Evolutionary conservation across 2,888 invertebrate species (phyloP).

Genomic region (Coelopa pilipes): DNA sequence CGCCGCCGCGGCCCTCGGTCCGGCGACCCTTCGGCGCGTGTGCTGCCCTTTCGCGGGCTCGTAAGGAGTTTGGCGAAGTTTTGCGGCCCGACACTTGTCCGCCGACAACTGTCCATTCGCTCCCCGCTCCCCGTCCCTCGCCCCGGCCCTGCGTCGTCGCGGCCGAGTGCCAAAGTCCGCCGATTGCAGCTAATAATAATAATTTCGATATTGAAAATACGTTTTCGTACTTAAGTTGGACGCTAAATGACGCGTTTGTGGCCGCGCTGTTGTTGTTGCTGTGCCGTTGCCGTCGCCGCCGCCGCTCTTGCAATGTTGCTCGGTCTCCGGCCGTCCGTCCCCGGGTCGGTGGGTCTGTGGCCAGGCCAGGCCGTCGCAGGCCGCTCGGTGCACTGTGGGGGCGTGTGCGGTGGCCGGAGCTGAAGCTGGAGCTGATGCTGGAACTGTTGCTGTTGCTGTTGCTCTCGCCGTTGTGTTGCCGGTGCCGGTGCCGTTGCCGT

Average conservation of each 20-base stretch:
- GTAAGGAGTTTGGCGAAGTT: not conserved
- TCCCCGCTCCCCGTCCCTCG: constrained; percentile 1
- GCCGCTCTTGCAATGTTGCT: constrained; percentile 17
- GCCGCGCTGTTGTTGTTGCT: constrained; percentile 26
- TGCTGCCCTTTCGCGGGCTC: too few species aligned
- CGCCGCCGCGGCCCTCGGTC: too few species aligned
- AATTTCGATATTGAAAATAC: constrained; percentile 64
- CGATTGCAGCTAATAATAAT: constrained; percentile 63
- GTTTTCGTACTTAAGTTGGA: constrained; percentile 63
- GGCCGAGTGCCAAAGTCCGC: constrained; percentile 17
- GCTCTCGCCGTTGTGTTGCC: not conserved
- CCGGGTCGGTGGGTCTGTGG: too few species aligned
- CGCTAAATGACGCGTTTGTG: constrained; percentile 56
- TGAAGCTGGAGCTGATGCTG: not conserved
- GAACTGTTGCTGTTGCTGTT: constrained; percentile 25
- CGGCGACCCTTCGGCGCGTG: too few species aligned
- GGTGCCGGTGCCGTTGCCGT: constrained; percentile 6
- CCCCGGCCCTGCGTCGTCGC: not conserved
- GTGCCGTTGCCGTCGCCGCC: constrained; percentile 32
- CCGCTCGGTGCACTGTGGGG: constrained; percentile 32
- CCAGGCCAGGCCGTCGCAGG: constrained; percentile 1
- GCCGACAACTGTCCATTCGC: constrained; percentile 34
- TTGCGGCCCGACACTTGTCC: constrained; percentile 11
- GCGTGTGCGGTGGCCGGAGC: constrained; percentile 24
- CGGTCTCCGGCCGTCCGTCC: not conserved